phyloP scores from a whole-genome alignment of 2,888 invertebrate species.

The Eupithecia exiguata region DNA sequence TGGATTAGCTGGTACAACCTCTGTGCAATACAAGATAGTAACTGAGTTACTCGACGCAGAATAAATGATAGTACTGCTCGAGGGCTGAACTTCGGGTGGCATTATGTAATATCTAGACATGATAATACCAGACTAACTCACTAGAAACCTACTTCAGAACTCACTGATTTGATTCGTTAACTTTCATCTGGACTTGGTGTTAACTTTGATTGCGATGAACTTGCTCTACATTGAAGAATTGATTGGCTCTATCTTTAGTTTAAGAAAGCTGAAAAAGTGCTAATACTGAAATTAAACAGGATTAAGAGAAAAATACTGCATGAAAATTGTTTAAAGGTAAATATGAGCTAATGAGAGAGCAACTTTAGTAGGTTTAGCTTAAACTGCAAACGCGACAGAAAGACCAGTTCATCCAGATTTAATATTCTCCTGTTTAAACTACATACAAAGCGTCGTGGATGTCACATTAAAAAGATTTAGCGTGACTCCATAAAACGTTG shows the following conservation, averaged over 20 bases:
- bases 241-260: not conserved
- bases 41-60: constrained; percentile 26
- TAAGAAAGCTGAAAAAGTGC: not conserved
- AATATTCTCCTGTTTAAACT: constrained; percentile 36
- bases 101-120: constrained; percentile 16
- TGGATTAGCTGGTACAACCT: constrained; percentile 28
- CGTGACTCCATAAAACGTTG: constrained; percentile 41
- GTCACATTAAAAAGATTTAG: constrained; percentile 44
- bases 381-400: constrained; percentile 15
- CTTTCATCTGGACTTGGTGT: constrained; percentile 17
- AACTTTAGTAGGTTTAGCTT: constrained; percentile 2
- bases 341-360: constrained; percentile 4
- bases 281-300: not conserved
- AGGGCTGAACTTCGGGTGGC: constrained; percentile 27
- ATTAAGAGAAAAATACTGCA: not conserved
- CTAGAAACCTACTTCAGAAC: constrained; percentile 25
- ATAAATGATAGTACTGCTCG: constrained; percentile 2
- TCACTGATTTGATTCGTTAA: constrained; percentile 25
- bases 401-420: constrained; percentile 34
- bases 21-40: constrained; percentile 33
- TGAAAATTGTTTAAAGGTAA: not conserved
- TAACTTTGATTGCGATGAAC: constrained; percentile 19
- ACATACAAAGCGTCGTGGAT: constrained; percentile 39
- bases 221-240: constrained; percentile 13
- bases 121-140: constrained; percentile 20